These are phyloP conservation scores for Microplitis demolitor DNA, from an alignment of 1,140 invertebrate genomes.

Conservation along the genomic window DNA sequence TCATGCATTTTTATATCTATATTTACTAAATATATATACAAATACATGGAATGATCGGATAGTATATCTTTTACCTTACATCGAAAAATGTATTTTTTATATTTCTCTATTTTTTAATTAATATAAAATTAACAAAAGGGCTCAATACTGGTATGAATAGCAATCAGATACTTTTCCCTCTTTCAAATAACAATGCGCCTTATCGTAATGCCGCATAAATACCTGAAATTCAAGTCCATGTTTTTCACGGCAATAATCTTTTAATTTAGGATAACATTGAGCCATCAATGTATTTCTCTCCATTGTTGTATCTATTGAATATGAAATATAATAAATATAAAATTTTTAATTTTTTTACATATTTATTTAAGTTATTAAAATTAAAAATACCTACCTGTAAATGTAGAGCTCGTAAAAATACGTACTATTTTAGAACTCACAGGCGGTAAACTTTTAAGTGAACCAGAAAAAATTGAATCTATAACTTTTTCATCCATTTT, in stretches of 20 bases:
- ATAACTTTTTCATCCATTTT: slow-evolving; percentile 88
- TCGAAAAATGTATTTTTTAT: not conserved
- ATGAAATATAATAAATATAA: not conserved
- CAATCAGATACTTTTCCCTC: no score
- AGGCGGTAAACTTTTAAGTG: slow-evolving; percentile 85
- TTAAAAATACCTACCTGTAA: slow-evolving; percentile 77
- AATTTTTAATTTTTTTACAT: not conserved
- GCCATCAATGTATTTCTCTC: slow-evolving; percentile 98
- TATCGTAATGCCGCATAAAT: not conserved
- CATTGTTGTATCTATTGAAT: slow-evolving; percentile 86
- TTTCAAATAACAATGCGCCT: no score
- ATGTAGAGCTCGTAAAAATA: slow-evolving; percentile 98
- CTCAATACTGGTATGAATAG: no score
- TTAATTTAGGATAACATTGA: slow-evolving; percentile 95
- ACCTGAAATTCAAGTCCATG: slow-evolving; percentile 99
- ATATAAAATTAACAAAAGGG: no score
- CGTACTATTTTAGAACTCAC: slow-evolving; percentile 97
- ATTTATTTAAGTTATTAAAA: not conserved
- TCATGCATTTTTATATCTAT: no score
- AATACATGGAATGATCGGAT: no score
- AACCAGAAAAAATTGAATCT: slow-evolving; percentile 89
- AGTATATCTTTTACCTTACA: no score
- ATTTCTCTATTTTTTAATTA: not conserved
- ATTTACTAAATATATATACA: no score
- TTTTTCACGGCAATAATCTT: slow-evolving; percentile 96